Conservation (phyloP, 2,888 invertebrate species). For the Aporophyla nigra region DNA sequence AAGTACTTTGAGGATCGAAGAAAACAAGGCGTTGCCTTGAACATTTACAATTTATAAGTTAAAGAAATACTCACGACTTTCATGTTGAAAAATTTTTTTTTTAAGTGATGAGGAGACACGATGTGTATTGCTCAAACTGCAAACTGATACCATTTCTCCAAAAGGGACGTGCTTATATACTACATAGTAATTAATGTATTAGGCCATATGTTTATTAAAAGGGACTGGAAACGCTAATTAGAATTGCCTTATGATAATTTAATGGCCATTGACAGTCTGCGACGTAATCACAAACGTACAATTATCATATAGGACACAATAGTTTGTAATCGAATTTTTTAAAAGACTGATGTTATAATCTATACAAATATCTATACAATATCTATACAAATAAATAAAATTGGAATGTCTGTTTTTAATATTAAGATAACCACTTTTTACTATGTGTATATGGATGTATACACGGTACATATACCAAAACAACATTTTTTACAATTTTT, state of each 20-base stretch:
- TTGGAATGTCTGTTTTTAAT: too few relatives aligned
- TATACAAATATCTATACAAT: too few relatives aligned
- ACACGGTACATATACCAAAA: too few relatives aligned
- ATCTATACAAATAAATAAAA: too few relatives aligned
- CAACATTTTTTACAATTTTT: too few relatives aligned
- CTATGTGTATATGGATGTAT: too few relatives aligned
- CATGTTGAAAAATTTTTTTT: constrained; percentile 65
- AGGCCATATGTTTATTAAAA: not conserved
- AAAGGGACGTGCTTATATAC: constrained; percentile 32
- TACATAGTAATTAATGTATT: not conserved
- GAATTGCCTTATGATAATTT: not conserved
- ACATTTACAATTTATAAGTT: not conserved
- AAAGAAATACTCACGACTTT: constrained; percentile 64
- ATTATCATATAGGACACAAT: too few relatives aligned
- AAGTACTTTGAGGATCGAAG: not conserved
- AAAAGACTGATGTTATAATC: too few relatives aligned
- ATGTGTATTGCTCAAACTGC: constrained; percentile 16
- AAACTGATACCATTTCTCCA: constrained; percentile 43
- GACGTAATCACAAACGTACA: not conserved
- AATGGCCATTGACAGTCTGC: constrained; percentile 4
- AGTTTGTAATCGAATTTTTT: too few relatives aligned
- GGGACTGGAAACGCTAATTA: not conserved
- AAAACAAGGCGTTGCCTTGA: not conserved
- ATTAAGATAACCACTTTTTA: too few relatives aligned
- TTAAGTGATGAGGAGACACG: constrained; percentile 5